phyloP scores from a whole-genome alignment of 1,140 invertebrate species.

The Hylaeus anthracinus region DNA sequence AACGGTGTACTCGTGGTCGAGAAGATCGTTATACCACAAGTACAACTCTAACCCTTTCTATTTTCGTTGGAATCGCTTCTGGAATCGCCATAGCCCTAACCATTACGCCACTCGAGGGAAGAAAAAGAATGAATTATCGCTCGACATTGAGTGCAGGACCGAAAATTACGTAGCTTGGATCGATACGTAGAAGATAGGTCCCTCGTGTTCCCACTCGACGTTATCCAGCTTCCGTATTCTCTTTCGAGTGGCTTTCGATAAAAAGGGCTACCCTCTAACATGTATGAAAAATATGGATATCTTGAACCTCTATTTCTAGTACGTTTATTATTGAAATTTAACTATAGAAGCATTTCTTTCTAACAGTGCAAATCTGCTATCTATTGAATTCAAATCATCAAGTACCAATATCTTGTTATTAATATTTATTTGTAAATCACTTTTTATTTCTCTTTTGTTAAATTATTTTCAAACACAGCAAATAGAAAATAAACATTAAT shows the following conservation, averaged over 20 bases:
- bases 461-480: no score
- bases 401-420: no score
- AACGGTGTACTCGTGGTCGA: background rate
- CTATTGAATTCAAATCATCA: no score
- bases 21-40: conserved; percentile 21
- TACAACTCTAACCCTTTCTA: conserved; percentile 15
- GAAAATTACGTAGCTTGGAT: conserved; percentile 25
- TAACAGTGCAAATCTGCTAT: no score
- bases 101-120: conserved; percentile 22
- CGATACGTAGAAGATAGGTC: conserved; percentile 21
- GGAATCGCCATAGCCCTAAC: background rate
- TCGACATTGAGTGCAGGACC: background rate
- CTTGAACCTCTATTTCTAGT: no score
- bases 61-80: conserved; percentile 34
- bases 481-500: no score
- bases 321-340: no score
- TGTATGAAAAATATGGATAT: no score
- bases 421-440: no score
- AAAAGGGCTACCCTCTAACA: background rate
- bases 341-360: no score
- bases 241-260: conserved; percentile 21
- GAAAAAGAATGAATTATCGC: conserved; percentile 27
- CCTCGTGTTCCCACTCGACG: conserved; percentile 14
- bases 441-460: no score
- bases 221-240: conserved; percentile 18